Conservation (phyloP, 2,888 invertebrate species). For the Melanostoma mellinum region DNA sequence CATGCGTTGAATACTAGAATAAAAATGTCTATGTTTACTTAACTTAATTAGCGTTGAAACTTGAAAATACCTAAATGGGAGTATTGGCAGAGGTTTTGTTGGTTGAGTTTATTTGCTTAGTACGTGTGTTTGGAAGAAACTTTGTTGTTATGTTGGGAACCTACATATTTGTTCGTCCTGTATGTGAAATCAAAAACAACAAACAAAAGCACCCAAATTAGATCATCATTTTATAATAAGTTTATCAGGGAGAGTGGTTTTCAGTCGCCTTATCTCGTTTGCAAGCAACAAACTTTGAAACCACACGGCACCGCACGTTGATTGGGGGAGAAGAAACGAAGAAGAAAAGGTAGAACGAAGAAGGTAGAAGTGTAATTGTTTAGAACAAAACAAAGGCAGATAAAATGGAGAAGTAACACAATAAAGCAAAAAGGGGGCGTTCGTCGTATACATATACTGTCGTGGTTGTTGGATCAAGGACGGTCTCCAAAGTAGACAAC, state of each 20-base stretch:
- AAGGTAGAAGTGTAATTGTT: conserved; percentile 2
- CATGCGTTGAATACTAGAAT: not conserved
- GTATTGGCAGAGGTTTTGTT: no score
- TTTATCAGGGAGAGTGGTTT: not conserved
- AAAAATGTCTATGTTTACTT: conserved; percentile 8
- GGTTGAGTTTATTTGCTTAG: not conserved
- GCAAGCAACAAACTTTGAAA: not conserved
- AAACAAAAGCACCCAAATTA: not conserved
- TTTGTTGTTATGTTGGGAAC: not conserved
- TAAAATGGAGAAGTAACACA: not conserved
- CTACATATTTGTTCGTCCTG: not conserved
- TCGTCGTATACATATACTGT: not conserved
- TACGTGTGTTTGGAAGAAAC: not conserved
- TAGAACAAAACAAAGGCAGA: not conserved
- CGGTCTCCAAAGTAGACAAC: not conserved
- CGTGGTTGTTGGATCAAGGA: conserved; percentile 13
- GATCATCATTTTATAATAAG: conserved; percentile 18
- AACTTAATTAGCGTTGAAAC: conserved; percentile 2
- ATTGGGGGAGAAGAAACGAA: not conserved
- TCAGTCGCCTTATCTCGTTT: not conserved
- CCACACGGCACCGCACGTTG: not conserved
- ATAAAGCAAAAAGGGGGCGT: not conserved
- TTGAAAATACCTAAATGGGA: not conserved
- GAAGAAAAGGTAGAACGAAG: not conserved
- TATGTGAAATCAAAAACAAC: not conserved